Base-by-base conservation (phyloP, 1,140 invertebrate species). In the Hycleus phaleratus region DNA sequence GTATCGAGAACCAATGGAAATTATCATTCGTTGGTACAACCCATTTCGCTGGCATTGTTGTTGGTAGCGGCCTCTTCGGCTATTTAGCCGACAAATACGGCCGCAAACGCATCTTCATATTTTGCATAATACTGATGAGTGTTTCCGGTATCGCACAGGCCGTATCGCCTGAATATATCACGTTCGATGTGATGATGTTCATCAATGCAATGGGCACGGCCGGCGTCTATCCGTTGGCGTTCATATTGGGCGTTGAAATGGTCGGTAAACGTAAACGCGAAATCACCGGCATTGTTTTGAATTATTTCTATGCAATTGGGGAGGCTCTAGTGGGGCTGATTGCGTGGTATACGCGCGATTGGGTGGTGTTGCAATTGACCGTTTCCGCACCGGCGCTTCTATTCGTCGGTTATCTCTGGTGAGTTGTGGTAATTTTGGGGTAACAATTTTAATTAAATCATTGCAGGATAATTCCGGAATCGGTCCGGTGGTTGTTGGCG, bases 161-260 rank as follows among this genome's bases (percentile, higher is more conserved):
- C 1, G 64, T 83, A 3, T 74, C 81, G 5, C 75, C 75, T 11
- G 73, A 78, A 64, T 84, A 82, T 61, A 63, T 71, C 3, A 77
- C 74, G 44, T 85, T 84, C 60, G 60, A 77, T 44, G 51, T 76
- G 1, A 76, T 85, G 45, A 77, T 81, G 4, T 77, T 83, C 60
- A 61, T 84, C 0, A 81, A 82, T 62, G 81, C 82, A 0, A 63
- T 83, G 4, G 78, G 78, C 4, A 81, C 79, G 1, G 76, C 81
- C 8, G 82, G 82, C 8, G 76, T 84, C 10, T 85, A 82, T 68
- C 79, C 81, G 6, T 69, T 82, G 26, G 78, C 79, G 0, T 85
- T 85, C 64, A 82, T 85, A 43, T 74, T 85, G 26, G 82, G 81
- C 40, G 77, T 86, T 10, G 85, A 87, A 74, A 78, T 84, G 75